Evolutionary conservation across 2,888 invertebrate species (phyloP).

Genomic region (Temnothorax ravouxi): DNA sequence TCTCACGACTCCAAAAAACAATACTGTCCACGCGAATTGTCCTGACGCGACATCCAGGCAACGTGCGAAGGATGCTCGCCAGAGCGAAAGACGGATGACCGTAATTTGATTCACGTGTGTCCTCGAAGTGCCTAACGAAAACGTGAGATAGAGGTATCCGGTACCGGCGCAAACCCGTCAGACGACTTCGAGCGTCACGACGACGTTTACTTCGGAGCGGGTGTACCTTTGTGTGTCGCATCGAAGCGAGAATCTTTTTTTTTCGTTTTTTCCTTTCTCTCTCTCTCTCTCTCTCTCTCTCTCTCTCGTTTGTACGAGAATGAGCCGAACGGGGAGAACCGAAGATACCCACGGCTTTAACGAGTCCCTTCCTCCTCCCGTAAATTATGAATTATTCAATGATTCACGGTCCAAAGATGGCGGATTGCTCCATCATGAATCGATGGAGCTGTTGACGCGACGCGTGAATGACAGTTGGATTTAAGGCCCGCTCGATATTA

Average conservation of each 20-base stretch:
- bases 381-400: constrained; percentile 74
- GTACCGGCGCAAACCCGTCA: constrained; percentile 60
- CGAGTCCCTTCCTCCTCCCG: constrained; percentile 46
- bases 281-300: background rate
- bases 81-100: constrained; percentile 51
- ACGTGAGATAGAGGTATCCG: constrained; percentile 63
- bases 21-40: constrained; percentile 39
- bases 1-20: constrained; percentile 10
- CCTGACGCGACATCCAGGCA: constrained; percentile 20
- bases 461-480: constrained; percentile 35
- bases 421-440: constrained; percentile 53
- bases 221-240: constrained; percentile 62
- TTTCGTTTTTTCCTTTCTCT: background rate
- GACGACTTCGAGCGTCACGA: constrained; percentile 57
- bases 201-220: constrained; percentile 57
- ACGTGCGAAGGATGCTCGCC: constrained; percentile 9
- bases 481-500: constrained; percentile 54
- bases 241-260: constrained; percentile 59
- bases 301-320: constrained; percentile 15
- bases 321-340: constrained; percentile 38
- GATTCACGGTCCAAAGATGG: constrained; percentile 63
- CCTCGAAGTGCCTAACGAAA: constrained; percentile 62
- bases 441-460: constrained; percentile 58
- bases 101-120: constrained; percentile 50
- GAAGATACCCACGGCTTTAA: constrained; percentile 59